Percentiles rank a stretch among this genome's conserved stretches.
Conservation (phyloP, 2,113 vertebrate genomes). For the Brachyistius frenatus region DNA sequence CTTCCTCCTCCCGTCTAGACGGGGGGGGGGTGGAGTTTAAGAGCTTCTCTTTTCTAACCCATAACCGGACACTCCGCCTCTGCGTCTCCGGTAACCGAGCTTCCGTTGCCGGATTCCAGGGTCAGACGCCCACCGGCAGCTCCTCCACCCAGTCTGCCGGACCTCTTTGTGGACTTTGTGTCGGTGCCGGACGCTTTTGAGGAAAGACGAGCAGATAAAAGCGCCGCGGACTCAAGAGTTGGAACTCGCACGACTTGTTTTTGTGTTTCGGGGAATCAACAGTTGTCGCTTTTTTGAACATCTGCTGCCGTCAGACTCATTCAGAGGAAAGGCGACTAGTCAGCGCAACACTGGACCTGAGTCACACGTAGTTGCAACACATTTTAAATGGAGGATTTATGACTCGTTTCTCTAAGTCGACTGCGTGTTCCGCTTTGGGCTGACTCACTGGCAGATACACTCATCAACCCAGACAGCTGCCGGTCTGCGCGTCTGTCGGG, state of each 20-base stretch:
- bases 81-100: slow-evolving; percentile 50
- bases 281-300: slow-evolving; percentile 19
- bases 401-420: background rate
- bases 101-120: slow-evolving; percentile 70
- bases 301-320: slow-evolving; percentile 10
- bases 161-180: background rate
- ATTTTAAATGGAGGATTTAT: slow-evolving; percentile 12
- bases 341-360: slow-evolving; percentile 51
- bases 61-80: slow-evolving; percentile 79
- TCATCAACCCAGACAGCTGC: slow-evolving; percentile 31
- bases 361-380: slow-evolving; percentile 49
- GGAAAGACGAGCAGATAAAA: too few species aligned
- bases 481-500: background rate
- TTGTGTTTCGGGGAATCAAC: slow-evolving; percentile 1
- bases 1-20: background rate
- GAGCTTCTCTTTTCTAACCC: slow-evolving; percentile 30
- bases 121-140: background rate
- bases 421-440: slow-evolving; percentile 17
- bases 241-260: slow-evolving; percentile 1
- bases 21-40: slow-evolving; percentile 64
- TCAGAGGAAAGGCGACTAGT: slow-evolving; percentile 54
- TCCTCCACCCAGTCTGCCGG: background rate
- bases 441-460: slow-evolving; percentile 58
- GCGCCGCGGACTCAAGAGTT: background rate
- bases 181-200: too few species aligned